Conservation (phyloP, 2,888 invertebrate genomes). For the Rhodophaea formosa region DNA sequence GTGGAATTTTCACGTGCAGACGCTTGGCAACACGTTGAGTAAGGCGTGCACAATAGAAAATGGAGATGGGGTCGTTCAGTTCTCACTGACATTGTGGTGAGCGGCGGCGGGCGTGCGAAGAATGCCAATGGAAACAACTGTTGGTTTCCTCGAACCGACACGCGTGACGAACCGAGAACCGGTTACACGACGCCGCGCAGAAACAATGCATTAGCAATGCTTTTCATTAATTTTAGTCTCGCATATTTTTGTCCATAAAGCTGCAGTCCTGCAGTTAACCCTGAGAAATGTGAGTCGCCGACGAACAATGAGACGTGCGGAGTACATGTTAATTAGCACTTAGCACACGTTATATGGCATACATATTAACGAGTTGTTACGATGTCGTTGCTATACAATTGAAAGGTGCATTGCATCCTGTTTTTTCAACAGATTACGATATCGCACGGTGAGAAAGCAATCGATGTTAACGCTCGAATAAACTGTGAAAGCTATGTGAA, state of each 20-base stretch:
- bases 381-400: slow-evolving; percentile 35
- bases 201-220: slow-evolving; percentile 67
- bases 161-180: slow-evolving; percentile 68
- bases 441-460: slow-evolving; percentile 35
- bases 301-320: slow-evolving; percentile 33
- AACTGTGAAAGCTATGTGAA: slow-evolving; percentile 47
- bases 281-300: slow-evolving; percentile 38
- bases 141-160: slow-evolving; percentile 70
- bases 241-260: slow-evolving; percentile 50
- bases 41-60: slow-evolving; percentile 50
- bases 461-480: slow-evolving; percentile 42
- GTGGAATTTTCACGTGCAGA: slow-evolving; percentile 43
- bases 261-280: slow-evolving; percentile 31
- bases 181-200: slow-evolving; percentile 68
- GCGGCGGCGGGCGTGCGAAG: slow-evolving; percentile 60
- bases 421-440: slow-evolving; percentile 32
- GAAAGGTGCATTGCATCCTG: slow-evolving; percentile 43
- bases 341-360: slow-evolving; percentile 27
- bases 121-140: slow-evolving; percentile 73
- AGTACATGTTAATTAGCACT: slow-evolving; percentile 40
- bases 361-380: slow-evolving; percentile 37
- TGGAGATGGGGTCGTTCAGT: slow-evolving; percentile 48
- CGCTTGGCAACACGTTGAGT: slow-evolving; percentile 43
- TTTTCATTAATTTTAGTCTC: slow-evolving; percentile 61
- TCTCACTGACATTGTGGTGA: slow-evolving; percentile 51